Evolutionary conservation across 37 sponge, comb jelly and placozoan species (phyloP), one percentile per base, ranked within the genome.

Genomic region (Hexactinellida sp.): DNA sequence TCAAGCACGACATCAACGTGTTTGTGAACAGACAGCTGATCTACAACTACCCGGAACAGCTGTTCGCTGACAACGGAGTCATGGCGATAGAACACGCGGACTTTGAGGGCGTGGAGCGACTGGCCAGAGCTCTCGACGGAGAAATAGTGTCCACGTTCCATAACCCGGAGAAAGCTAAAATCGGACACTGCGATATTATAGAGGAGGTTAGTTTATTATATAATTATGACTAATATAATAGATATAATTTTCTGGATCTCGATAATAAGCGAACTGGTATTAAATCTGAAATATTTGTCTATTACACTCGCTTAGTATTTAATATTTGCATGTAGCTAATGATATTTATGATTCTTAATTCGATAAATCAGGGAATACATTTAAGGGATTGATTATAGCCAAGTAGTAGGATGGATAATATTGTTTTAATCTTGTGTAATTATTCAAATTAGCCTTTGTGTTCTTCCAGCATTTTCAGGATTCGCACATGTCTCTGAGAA

Each of bases 11-110:
- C 86, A 92, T 93, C 87, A 94, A 92, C 82, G 92, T 92, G 54
- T 98, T 98, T 88, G 95, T 98, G 54, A 98, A 98, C 89, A 91
- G 95, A 85, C 99, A 98, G 87, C 90, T 98, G 82, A 98, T 98
- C 85, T 98, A 98, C 87, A 95, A 98, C 84, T 98, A 98, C 84
- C 99, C 99, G 0, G 99, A 98, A 86, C 99, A 98, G 93, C 91
- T 98, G 92, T 98, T 98, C 88, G 93, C 95, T 37, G 99, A 98
- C 90, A 93, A 90, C 23, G 94, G 94, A 0, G 91, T 95, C 54
- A 98, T 95, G 95, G 99, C 99, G 38, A 98, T 98, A 38, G 99
- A 98, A 87, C 99, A 98, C 87, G 99, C 99, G 82, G 99, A 98
- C 90, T 98, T 98, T 90, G 99, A 98, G 38, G 99, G 99, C 10